phyloP scores from a whole-genome alignment of 2,113 vertebrate genomes.

The Aptenodytes patagonicus region DNA sequence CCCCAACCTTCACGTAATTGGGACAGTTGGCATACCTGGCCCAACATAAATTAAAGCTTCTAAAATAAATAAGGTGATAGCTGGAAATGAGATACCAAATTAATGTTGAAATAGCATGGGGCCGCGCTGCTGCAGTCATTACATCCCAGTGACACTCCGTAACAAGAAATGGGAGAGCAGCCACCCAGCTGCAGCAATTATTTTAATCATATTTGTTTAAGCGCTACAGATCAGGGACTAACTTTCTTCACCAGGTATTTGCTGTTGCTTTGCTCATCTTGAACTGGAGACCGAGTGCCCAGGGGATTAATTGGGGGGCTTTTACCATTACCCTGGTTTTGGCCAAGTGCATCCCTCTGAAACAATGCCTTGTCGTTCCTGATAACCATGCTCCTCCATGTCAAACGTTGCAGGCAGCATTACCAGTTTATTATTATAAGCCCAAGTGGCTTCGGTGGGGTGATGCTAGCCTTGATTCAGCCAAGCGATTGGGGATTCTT shows the following conservation, averaged over 20 bases:
- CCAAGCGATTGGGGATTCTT: background rate
- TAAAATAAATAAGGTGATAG: background rate
- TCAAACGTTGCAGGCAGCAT: rapidly evolving
- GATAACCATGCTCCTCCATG: rapidly evolving
- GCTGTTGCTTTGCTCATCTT: background rate
- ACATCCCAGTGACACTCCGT: background rate
- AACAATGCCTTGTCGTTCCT: rapidly evolving
- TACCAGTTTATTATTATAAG: background rate
- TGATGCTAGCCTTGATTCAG: background rate
- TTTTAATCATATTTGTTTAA: background rate
- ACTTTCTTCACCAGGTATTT: background rate
- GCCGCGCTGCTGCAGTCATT: background rate
- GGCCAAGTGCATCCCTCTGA: background rate
- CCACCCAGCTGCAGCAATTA: background rate
- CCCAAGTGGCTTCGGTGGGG: background rate
- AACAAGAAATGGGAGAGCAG: background rate
- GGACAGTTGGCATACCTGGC: background rate
- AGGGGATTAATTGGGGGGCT: background rate
- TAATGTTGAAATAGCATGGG: background rate
- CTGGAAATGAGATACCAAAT: background rate
- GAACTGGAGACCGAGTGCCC: background rate
- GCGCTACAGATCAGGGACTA: background rate
- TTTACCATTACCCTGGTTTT: rapidly evolving
- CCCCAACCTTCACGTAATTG: background rate
- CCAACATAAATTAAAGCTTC: background rate